Evolutionary conservation across 2,113 vertebrate species (phyloP).

Genomic region (Nothoprocta pentlandii): DNA sequence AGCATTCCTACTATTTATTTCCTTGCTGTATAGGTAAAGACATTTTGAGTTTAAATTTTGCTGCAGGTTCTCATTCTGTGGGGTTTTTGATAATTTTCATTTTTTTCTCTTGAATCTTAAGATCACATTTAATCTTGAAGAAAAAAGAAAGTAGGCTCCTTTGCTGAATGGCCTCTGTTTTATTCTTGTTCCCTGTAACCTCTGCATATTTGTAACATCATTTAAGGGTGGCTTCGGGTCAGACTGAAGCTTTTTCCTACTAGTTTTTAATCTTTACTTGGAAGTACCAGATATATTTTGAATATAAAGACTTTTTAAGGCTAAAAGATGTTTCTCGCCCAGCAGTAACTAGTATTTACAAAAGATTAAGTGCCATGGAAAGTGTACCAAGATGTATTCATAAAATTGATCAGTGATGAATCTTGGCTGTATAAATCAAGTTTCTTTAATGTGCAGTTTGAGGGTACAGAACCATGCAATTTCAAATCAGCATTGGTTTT

Average conservation of each 20-base stretch:
- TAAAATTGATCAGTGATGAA: not conserved
- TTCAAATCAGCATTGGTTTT: not conserved
- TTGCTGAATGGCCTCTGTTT: not conserved
- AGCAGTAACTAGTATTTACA: not conserved
- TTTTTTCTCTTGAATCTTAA: constrained; percentile 1
- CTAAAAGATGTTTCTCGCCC: not conserved
- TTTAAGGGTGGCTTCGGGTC: constrained; percentile 4
- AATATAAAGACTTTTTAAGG: constrained; percentile 20
- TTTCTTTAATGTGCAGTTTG: not conserved
- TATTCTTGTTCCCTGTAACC: not conserved
- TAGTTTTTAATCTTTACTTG: constrained; percentile 49
- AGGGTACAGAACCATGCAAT: not conserved
- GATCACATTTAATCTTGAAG: not conserved
- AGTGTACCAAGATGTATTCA: constrained; percentile 9
- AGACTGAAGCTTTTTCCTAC: constrained; percentile 9
- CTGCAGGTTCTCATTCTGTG: not conserved
- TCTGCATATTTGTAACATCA: constrained; percentile 50
- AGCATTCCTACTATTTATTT: not conserved
- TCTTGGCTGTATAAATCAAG: not conserved
- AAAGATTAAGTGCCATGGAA: constrained; percentile 12
- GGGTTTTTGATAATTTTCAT: not conserved
- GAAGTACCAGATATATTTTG: not conserved
- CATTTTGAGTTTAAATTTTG: not conserved
- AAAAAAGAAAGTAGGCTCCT: not conserved
- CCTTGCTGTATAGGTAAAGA: not conserved